These are phyloP conservation scores for Platanista minor DNA, from an alignment of 2,113 vertebrate species.

Conservation along the genomic window DNA sequence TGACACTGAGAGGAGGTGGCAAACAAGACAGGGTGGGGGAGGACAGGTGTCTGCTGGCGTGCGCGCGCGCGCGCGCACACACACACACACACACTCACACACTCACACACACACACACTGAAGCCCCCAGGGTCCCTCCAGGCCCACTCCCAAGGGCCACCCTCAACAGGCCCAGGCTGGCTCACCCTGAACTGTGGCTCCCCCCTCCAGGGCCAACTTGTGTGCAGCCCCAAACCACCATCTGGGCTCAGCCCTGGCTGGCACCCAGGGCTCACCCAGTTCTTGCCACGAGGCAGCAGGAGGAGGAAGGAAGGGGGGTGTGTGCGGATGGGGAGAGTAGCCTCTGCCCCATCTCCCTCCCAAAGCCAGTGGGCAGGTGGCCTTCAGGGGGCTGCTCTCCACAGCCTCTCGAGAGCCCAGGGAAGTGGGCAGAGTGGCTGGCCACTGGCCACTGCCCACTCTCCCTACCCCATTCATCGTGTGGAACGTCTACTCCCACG, in stretches of 20 bases:
- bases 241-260: conserved; percentile 34
- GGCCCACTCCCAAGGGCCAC: not conserved
- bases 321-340: not conserved
- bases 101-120: not conserved
- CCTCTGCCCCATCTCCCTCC: not conserved
- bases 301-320: not conserved
- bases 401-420: not conserved
- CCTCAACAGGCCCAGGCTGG: not conserved
- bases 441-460: not conserved
- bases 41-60: conserved; percentile 51
- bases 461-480: not conserved
- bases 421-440: not conserved
- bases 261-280: conserved; percentile 50
- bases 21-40: not conserved
- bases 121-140: not conserved
- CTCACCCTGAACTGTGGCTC: not conserved
- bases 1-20: not conserved
- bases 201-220: not conserved
- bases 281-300: conserved; percentile 57
- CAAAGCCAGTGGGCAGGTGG: not conserved
- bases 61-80: no score
- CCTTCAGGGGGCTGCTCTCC: not conserved
- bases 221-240: conserved; percentile 48
- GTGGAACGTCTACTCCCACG: not conserved
- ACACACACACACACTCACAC: not conserved